A percentile compares a stretch with the other conserved stretches of the same genome.
Conservation (phyloP, 2,888 invertebrate genomes). For the Drosophila incognita region DNA sequence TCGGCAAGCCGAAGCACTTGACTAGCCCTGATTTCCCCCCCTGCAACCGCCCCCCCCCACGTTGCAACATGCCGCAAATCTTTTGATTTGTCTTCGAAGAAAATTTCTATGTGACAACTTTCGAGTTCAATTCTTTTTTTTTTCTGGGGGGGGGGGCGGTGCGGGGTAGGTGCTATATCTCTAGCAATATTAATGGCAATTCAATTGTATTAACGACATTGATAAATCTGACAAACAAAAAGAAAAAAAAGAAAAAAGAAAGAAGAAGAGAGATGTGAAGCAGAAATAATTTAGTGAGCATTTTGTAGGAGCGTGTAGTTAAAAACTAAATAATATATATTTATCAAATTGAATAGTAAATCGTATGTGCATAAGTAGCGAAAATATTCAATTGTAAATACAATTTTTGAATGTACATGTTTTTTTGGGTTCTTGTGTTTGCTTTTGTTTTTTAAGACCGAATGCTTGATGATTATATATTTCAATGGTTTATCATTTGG, state of each 20-base stretch:
- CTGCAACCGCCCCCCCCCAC: not conserved
- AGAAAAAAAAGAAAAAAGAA: constrained; percentile 36
- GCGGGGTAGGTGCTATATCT: constrained; percentile 32
- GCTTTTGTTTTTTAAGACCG: constrained; percentile 15
- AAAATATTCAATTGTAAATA: constrained; percentile 77
- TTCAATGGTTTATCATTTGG: constrained; percentile 29
- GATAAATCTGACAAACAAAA: constrained; percentile 66
- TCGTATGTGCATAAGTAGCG: constrained; percentile 74
- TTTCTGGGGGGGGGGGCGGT: not conserved
- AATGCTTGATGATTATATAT: constrained; percentile 36
- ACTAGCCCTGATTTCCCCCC: constrained; percentile 28
- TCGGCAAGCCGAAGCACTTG: constrained; percentile 68
- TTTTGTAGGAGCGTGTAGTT: constrained; percentile 71
- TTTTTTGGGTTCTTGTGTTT: constrained; percentile 38
- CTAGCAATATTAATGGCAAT: constrained; percentile 80
- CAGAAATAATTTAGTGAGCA: constrained; percentile 51
- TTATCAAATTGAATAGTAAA: constrained; percentile 67
- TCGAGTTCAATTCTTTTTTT: not conserved
- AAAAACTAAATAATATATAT: constrained; percentile 47
- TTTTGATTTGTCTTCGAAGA: constrained; percentile 42
- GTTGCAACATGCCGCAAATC: constrained; percentile 28
- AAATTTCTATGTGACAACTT: not conserved
- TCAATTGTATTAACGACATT: constrained; percentile 77
- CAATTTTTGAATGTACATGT: constrained; percentile 46
- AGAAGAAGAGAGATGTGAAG: not conserved